Evolutionary conservation across 2,113 vertebrate genomes (phyloP).

Genomic region (Accipiter cooperii): DNA sequence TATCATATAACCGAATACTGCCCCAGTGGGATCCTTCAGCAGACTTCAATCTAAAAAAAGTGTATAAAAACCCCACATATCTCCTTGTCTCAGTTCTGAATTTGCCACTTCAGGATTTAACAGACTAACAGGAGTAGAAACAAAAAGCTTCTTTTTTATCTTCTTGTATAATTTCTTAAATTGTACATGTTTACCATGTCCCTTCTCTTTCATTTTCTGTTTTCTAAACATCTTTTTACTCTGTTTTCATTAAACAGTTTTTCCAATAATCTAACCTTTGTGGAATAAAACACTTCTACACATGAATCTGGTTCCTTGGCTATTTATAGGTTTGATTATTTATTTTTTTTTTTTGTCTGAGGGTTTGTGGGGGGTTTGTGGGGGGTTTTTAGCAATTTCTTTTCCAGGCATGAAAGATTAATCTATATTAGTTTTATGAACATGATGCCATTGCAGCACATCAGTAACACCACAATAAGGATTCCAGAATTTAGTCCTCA

Average conservation of each 20-base stretch:
- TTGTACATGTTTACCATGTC: neutral
- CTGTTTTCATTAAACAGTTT: neutral
- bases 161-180: neutral
- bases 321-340: neutral
- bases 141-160: neutral
- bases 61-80: accelerated
- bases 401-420: neutral
- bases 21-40: neutral
- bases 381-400: neutral
- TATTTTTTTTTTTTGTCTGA: neutral
- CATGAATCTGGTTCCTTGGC: neutral
- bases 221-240: neutral
- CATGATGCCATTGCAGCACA: neutral
- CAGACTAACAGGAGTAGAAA: neutral
- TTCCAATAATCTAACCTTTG: neutral
- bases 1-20: neutral
- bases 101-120: neutral
- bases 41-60: neutral
- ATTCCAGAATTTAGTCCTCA: neutral
- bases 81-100: neutral
- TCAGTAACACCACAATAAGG: neutral
- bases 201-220: neutral
- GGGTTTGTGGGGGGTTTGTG: neutral
- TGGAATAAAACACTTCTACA: neutral
- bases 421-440: neutral